Percentiles rank a stretch among this genome's conserved stretches.
phyloP scores from a whole-genome alignment of 2,888 invertebrate genomes.

The Tenthredo livida region DNA sequence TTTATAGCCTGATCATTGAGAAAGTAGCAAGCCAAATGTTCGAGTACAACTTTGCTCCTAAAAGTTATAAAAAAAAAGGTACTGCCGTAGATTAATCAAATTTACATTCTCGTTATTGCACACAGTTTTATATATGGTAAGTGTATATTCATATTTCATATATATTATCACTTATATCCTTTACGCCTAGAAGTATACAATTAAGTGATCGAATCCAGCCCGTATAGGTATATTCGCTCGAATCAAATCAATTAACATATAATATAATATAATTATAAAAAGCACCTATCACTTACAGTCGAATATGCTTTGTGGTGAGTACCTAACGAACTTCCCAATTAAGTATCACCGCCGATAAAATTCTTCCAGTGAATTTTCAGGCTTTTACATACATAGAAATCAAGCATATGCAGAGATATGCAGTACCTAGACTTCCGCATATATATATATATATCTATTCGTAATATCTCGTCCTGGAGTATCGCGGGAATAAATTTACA shows the following conservation, averaged over 20 bases:
- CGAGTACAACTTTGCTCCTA: conserved; percentile 4
- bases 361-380: not conserved
- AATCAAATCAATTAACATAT: not conserved
- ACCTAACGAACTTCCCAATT: not conserved
- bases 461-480: not conserved
- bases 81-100: conserved; percentile 36
- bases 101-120: conserved; percentile 39
- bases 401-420: not conserved
- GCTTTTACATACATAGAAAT: not conserved
- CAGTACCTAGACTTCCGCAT: not conserved
- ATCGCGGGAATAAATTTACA: conserved; percentile 1
- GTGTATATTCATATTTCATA: conserved; percentile 8
- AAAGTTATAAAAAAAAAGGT: conserved; percentile 6
- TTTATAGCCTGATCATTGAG: not conserved
- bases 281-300: conserved; percentile 3
- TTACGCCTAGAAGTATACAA: not conserved
- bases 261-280: not conserved
- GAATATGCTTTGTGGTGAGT: not conserved
- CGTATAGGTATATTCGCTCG: not conserved
- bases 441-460: not conserved
- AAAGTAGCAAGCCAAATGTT: conserved; percentile 19
- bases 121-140: conserved; percentile 20
- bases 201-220: not conserved
- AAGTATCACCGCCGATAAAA: conserved; percentile 5
- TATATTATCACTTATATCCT: conserved; percentile 24